Percentiles rank a stretch among this genome's conserved stretches.
Evolutionary conservation across 2,888 invertebrate species (phyloP).

Genomic region (Trichogramma dendrolimi): DNA sequence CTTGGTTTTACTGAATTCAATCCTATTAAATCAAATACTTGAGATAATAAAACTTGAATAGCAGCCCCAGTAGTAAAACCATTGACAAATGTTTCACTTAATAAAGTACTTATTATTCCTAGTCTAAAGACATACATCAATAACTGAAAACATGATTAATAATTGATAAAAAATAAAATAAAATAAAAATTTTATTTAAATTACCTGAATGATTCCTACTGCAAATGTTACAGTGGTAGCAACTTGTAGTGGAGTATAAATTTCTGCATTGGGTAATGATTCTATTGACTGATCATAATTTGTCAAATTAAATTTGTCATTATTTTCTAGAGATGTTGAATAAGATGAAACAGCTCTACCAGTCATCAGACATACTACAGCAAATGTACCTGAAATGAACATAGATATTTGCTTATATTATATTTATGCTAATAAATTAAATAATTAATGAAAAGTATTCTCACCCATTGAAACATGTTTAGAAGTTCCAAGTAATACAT

Average conservation of each 20-base stretch:
- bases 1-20: slow-evolving; percentile 56
- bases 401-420: background rate
- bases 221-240: slow-evolving; percentile 73
- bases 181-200: slow-evolving; percentile 8
- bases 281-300: background rate
- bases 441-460: slow-evolving; percentile 15
- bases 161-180: slow-evolving; percentile 11
- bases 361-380: slow-evolving; percentile 86
- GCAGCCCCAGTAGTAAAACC: slow-evolving; percentile 88
- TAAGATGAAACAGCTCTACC: slow-evolving; percentile 69
- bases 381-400: slow-evolving; percentile 64
- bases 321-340: slow-evolving; percentile 32
- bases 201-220: slow-evolving; percentile 75
- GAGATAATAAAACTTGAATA: slow-evolving; percentile 78
- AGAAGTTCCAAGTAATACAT: slow-evolving; percentile 65
- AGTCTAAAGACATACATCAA: slow-evolving; percentile 72
- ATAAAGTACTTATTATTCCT: slow-evolving; percentile 70
- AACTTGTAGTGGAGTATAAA: slow-evolving; percentile 62
- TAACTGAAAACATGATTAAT: slow-evolving; percentile 55
- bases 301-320: slow-evolving; percentile 21
- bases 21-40: slow-evolving; percentile 64
- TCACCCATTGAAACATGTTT: slow-evolving; percentile 66
- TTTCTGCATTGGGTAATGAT: slow-evolving; percentile 17
- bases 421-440: background rate
- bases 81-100: slow-evolving; percentile 79